Base-by-base conservation (phyloP, 2,113 vertebrate genomes). In the Nymphicus hollandicus region DNA sequence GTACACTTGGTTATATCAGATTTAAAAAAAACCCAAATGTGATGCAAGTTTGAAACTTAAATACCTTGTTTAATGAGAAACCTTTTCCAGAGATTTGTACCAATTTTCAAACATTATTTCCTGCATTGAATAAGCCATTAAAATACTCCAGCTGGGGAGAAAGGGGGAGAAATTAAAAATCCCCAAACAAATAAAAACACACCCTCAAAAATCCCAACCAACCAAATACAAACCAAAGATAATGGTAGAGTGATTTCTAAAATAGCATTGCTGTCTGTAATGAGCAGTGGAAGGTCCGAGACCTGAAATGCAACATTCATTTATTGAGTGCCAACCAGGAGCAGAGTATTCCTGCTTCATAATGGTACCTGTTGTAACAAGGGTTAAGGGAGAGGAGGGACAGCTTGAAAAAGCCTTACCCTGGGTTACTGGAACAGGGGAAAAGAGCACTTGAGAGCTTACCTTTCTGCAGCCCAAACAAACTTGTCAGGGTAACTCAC, bases 261-360 rank as follows among this genome's bases (percentile, higher is more conserved):
- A 60, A 10, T 3, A n/a, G 4, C 5, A 7, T 52, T 6, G 4
- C 7, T 1, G 0, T 65, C 43, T 29, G 33, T 11, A 27, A 23
- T 9, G 64, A 31, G 47, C 14, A 19, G 49, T 3, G 24, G 60
- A 46, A 47, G 25, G 15, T 52, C 16, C 9, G 46, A 53, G 53
- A 46, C 23, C 39, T 39, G 63, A 31, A 24, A 14, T 7, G 10
- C 31, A 9, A 41, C 2, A 1, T 19, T 46, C 5, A 3, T 17
- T 10, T 25, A 15, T 7, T 43, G 2, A 9, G 31, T 6, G 8
- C 37, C 28, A 7, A 4, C 31, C 31, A 16, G 20, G 31, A 44
- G 17, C 31, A 13, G 25, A 1, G 1, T 11, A 2, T 46, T 77
- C 47, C 23, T 20, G 18, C 35, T 16, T 4, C 56, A 24, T 58